Evolutionary conservation across 1,140 invertebrate species (phyloP), one percentile per base, ranked within the genome.

Genomic region (Manduca sexta): DNA sequence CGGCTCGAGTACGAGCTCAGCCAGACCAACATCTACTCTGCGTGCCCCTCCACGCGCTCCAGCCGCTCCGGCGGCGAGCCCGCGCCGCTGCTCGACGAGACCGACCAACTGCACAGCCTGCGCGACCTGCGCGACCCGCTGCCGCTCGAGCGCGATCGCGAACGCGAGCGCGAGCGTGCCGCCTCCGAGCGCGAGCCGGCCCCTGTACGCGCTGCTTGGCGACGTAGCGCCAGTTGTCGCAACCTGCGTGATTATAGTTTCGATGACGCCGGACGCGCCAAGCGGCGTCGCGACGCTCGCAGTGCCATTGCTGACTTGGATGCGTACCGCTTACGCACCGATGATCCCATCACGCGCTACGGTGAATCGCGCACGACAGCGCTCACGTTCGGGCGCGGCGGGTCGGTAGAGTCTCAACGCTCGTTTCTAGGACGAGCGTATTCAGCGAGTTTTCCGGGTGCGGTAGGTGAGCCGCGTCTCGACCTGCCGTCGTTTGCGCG

Each of bases 401-500:
- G 86, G 50, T 91, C 90, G 26, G 70, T 91, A 46, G 91, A 91
- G 45, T 74, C 84, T 10, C 86, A 88, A 60, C 88, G 90, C 49
- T 89, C 90, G 64, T 86, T 90, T 63, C 88, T 90, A 39, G 75
- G 81, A 16, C 83, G 88, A 56, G 90, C 94, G 0, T 95, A 94
- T 77, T 94, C 93, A 18, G 94, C 93, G 56, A 94, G 93, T 66
- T 95, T 94, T 78, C 94, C 94, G 6, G 94, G 93, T 21, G 94
- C 92, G 11, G 91, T 92, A 2, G 89, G 89, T 52, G 89, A 76
- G 88, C 86, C 82, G 69, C 75, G 89, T 86, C 81, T 92, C 78
- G 58, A 90, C 84, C 61, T 90, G 90, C 84, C 92, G 78, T 77
- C 88, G 39, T 60, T 86, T 70, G 69, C 89, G 44, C 84, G 88